phyloP scores from a whole-genome alignment of 2,113 vertebrate genomes.

The Regulus satrapa region DNA sequence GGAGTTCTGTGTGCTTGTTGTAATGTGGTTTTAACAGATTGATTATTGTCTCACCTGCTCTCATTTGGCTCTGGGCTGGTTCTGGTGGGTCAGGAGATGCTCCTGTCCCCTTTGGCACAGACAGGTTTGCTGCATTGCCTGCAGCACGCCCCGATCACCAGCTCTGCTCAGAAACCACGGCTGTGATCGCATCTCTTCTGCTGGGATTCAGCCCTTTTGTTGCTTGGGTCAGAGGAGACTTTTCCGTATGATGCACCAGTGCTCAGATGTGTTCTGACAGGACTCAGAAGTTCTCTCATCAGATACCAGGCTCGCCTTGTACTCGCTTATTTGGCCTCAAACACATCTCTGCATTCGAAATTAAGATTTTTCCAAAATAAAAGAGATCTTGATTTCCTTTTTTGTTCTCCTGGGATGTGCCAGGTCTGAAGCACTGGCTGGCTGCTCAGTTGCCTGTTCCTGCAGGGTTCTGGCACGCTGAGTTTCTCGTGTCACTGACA shows the following conservation, averaged over 20 bases:
- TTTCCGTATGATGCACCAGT: not conserved
- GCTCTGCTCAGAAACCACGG: not conserved
- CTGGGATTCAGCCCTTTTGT: not conserved
- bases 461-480: not conserved
- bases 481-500: not conserved
- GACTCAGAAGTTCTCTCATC: not conserved
- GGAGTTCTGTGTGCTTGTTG: too few relatives aligned
- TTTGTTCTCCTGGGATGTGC: not conserved
- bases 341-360: not conserved
- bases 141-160: not conserved
- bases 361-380: not conserved
- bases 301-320: not conserved
- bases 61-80: not conserved
- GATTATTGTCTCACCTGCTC: not conserved
- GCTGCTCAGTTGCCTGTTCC: not conserved
- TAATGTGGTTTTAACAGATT: not conserved
- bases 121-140: slow-evolving; percentile 3
- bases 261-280: slow-evolving; percentile 19
- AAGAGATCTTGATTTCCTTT: not conserved
- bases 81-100: not conserved
- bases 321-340: not conserved
- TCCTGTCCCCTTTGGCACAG: rapidly evolving
- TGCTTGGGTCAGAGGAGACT: slow-evolving; percentile 6
- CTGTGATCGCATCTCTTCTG: not conserved
- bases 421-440: not conserved